Evolutionary conservation across 2,113 vertebrate genomes (phyloP), one percentile per base, ranked within the genome.

Genomic region (Xiphophorus maculatus): DNA sequence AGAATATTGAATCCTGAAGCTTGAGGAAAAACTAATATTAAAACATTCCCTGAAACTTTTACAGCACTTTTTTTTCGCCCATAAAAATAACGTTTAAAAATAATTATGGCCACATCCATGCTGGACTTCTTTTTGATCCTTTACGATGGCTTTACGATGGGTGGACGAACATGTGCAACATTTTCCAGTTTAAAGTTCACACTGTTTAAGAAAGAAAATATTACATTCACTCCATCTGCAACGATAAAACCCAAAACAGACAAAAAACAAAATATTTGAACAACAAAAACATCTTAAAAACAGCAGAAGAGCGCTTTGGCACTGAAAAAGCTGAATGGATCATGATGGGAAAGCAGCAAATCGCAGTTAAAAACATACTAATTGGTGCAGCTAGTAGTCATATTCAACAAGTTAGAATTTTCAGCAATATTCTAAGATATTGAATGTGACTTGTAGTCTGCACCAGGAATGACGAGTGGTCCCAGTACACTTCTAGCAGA

Each of bases 271-370:
- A 48, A 66, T 48, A 69, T 28, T 63, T 29, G 10, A 28, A 28
- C 22, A 3, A 66, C 63, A 37, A 14, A 66, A 73, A 75, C 69
- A 40, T 73, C 58, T 33, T 27, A 67, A 11, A 69, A 73, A 2
- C 19, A 64, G 76, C 60, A 76, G 33, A 75, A 71, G 80, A 28
- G 76, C 81, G 82, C 77, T 88, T 81, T 90, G 88, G 87, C 88
- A 89, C 79, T 3, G 54, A 82, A 28, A 30, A 51, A 71, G 54
- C 61, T 2, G 48, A 81, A 58, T 35, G 65, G 7, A 66, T 69
- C 73, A 37, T 44, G 11, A 58, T 4, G 28, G 37, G 71, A 84
- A 65, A 6, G 66, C 66, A 73, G 29, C 32, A 30, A 42, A 22
- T 1, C 64, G 68, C 44, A 35, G 35, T 74, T 77, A 37, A 79